A percentile compares a stretch with the other conserved stretches of the same genome.
These are phyloP conservation scores for Lithobates sylvaticus DNA, from an alignment of 2,797 vertebrate species.

Conservation along the genomic window DNA sequence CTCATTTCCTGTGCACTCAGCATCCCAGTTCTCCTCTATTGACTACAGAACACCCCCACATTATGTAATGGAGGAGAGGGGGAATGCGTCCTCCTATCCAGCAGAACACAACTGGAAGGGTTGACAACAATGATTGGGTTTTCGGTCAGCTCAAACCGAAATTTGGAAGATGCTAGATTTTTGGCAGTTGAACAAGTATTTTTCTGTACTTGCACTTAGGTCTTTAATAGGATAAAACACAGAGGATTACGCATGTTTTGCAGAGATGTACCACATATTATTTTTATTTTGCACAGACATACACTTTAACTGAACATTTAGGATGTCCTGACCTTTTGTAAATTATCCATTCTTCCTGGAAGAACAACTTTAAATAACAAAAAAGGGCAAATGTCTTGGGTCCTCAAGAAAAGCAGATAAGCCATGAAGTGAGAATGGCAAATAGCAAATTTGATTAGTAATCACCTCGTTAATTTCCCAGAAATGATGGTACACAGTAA, in stretches of 20 bases:
- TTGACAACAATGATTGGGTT: too few species aligned
- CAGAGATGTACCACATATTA: too few species aligned
- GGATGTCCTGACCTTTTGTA: neutral
- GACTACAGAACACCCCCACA: neutral
- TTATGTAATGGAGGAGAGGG: neutral
- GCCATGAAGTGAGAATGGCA: too few species aligned
- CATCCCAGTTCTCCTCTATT: neutral
- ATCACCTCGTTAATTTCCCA: neutral
- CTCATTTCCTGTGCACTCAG: neutral
- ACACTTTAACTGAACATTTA: neutral
- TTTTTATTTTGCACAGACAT: neutral
- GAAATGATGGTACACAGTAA: neutral
- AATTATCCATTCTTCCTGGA: neutral
- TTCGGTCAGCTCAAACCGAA: too few species aligned
- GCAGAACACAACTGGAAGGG: too few species aligned
- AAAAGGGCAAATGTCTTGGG: neutral
- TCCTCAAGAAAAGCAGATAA: neutral
- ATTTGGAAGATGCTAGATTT: too few species aligned
- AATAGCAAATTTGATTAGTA: too few species aligned
- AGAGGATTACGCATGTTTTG: too few species aligned
- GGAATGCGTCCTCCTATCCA: too few species aligned
- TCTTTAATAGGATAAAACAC: too few species aligned
- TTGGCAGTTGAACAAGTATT: too few species aligned
- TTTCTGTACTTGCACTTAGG: too few species aligned
- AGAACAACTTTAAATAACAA: neutral